phyloP scores from a whole-genome alignment of 2,797 vertebrate species.

The Sarcophilus harrisii region DNA sequence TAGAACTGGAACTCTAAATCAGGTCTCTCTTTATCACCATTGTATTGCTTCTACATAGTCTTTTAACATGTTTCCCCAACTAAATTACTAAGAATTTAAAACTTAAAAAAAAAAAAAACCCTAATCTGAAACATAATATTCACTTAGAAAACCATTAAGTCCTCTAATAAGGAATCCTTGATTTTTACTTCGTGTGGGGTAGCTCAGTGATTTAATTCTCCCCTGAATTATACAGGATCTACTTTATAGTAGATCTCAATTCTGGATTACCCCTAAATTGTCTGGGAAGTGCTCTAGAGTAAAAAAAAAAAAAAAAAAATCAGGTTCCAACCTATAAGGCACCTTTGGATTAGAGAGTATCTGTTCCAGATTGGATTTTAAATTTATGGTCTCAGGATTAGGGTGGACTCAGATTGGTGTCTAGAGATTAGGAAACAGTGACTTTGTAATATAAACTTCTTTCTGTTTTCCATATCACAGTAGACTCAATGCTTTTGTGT shows the following conservation, averaged over 20 bases:
- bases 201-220: neutral
- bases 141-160: neutral
- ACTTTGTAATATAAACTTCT: neutral
- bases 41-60: neutral
- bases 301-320: neutral
- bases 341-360: neutral
- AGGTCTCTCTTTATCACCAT: neutral
- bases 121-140: neutral
- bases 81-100: neutral
- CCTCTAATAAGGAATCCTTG: neutral
- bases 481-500: neutral
- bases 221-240: neutral
- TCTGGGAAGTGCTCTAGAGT: neutral
- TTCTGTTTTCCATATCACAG: neutral
- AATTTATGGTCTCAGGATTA: conserved; percentile 5
- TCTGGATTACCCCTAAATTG: neutral
- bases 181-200: neutral
- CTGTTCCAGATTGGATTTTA: conserved; percentile 14
- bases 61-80: neutral
- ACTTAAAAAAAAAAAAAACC: neutral
- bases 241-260: neutral
- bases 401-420: conserved; percentile 29
- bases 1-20: neutral
- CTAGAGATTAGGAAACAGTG: neutral
- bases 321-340: neutral